A percentile compares a stretch with the other conserved stretches of the same genome.
Conservation (phyloP, 1,140 invertebrate genomes). For the Aphaenogaster rudis region DNA sequence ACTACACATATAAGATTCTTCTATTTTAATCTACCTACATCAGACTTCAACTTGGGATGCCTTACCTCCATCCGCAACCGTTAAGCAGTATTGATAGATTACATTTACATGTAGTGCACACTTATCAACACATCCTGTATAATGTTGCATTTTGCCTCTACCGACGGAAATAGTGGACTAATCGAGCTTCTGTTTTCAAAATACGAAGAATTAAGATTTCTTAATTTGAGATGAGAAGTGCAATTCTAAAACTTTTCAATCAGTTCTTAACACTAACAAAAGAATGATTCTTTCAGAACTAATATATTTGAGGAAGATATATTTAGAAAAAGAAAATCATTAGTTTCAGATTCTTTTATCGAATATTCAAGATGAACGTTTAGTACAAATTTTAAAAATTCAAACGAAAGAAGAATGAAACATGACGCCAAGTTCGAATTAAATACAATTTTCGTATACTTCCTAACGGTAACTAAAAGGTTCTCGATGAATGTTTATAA, state of each 20-base stretch:
- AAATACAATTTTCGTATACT: slow-evolving; percentile 25
- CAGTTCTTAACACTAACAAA: not conserved
- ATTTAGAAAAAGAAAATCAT: not conserved
- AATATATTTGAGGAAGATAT: not conserved
- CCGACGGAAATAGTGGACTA: too few relatives aligned
- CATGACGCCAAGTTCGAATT: not conserved
- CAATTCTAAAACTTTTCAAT: slow-evolving; percentile 3
- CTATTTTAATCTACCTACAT: too few relatives aligned
- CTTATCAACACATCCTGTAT: too few relatives aligned
- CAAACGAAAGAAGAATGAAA: not conserved
- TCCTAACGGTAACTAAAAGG: slow-evolving; percentile 37
- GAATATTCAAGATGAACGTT: not conserved
- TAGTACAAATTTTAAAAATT: not conserved
- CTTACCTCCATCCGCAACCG: too few relatives aligned
- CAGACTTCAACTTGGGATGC: too few relatives aligned
- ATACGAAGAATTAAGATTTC: not conserved
- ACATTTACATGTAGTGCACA: too few relatives aligned
- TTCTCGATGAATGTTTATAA: slow-evolving; percentile 46
- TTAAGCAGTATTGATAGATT: too few relatives aligned
- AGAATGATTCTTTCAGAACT: not conserved
- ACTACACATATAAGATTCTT: too few relatives aligned
- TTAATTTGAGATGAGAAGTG: not conserved
- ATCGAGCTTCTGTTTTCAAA: not conserved
- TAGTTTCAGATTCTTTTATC: not conserved
- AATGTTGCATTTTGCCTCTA: too few relatives aligned